Evolutionary conservation across 2,888 invertebrate genomes (phyloP), one percentile per base, ranked within the genome.

Genomic region (Hirtodrosophila histrioides): DNA sequence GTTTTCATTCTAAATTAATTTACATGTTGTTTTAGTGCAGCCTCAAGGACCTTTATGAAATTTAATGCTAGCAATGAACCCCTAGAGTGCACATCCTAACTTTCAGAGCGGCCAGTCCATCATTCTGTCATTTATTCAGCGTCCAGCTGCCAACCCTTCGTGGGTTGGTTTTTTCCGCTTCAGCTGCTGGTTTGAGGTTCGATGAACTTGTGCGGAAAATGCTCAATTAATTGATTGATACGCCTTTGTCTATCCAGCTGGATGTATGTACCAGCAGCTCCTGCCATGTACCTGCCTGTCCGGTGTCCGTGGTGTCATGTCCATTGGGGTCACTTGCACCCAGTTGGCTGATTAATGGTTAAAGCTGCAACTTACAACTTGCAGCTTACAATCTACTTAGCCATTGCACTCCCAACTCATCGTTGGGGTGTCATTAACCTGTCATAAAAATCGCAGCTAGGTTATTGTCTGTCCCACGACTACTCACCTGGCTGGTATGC

Each of bases 141-240:
- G 66, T 63, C 51, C 66, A 71, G 45, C 57, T 67, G 72, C 37
- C 69, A 62, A 57, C 63, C 65, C 64, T 64, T 61, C 61, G 49
- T 44, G 61, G 41, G 48, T 40, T n/a, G n/a, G n/a, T 58, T 24
- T 70, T 35, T 62, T 67, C 54, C 74, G 48, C 67, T 55, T 76
- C 67, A 67, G 53, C 58, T 67, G 46, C 49, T 60, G 58, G 65
- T 72, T 60, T 69, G 85, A 66, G 82, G 89, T 89, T 88, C 89
- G 75, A 65, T 83, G 86, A 88, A 88, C 89, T 77, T 75, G 58
- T 60, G 44, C 64, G 66, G 77, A 76, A 82, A 78, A 84, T 70
- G 74, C 75, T 76, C 63, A 79, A 80, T 79, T 82, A 84, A 86
- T 88, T 89, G 84, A 88, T 88, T 88, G 85, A 86, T 86, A 71